Base-by-base conservation (phyloP, 1,140 invertebrate species). In the Zaprionus capensis region DNA sequence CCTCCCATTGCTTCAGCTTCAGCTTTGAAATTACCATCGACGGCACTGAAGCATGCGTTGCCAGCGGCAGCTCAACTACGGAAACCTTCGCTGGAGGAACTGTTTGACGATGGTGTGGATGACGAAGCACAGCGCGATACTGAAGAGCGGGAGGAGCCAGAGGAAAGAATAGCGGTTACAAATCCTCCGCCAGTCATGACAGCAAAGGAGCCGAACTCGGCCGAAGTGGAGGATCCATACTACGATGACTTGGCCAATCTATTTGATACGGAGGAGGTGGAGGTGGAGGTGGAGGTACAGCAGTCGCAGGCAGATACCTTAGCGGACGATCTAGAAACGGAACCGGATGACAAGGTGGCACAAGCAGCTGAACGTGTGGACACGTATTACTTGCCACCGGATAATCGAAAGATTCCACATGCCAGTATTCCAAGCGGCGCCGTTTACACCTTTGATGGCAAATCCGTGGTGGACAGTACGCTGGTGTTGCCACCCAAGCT, bases 361-460 rank as follows among this genome's bases (percentile, higher is more conserved):
- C 95, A 95, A 93, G 95, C 95, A n/a, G 95, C 96, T 9, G 95
- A 96, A 92, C 94, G 94, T 76, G 90, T 95, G 2, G 95, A 96
- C 74, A 94, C 95, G 2, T 95, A 95, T 65, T 96, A 96, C 90
- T 94, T 96, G 62, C 95, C 95, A 12, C 96, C 96, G 20, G 94
- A 94, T 59, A 92, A 91, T 58, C 93, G 93, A 74, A 93, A 93
- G 78, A 92, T 93, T 64, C 92, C 91, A 61, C 82, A 91, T 46
- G 64, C 85, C 51, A 74, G 64, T 86, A 93, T 91, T 73, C 93
- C 87, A 22, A 93, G 87, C 57, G 94, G 93, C 41, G 94, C 95
- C 0, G 94, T 96, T 22, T 94, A 96, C 11, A 95, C 96, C 7
- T 97, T 95, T 75, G 96, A 97, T 78, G 96, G 96, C 0, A 96